phyloP scores from a whole-genome alignment of 2,888 invertebrate genomes.

The Sipha maydis region DNA sequence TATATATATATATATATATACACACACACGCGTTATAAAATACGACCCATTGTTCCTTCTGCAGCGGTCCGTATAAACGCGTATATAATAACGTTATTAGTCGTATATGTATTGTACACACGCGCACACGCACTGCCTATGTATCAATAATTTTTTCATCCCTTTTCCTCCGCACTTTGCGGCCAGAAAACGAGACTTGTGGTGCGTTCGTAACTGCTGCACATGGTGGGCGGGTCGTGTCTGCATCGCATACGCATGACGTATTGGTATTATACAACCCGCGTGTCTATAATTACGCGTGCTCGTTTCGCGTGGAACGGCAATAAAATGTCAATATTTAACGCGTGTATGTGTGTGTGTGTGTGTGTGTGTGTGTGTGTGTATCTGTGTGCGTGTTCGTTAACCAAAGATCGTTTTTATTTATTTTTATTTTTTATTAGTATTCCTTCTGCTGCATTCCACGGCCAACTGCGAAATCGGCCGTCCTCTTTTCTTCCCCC shows the following conservation, averaged over 20 bases:
- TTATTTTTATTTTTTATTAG: constrained; percentile 14
- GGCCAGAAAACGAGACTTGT: not conserved
- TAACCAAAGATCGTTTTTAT: too few relatives aligned
- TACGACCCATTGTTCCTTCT: constrained; percentile 36
- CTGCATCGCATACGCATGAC: not conserved
- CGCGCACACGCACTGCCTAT: too few relatives aligned
- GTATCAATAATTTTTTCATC: not conserved
- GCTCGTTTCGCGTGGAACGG: constrained; percentile 12
- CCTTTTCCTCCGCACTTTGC: not conserved
- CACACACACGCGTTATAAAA: not conserved
- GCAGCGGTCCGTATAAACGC: not conserved
- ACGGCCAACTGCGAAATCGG: not conserved
- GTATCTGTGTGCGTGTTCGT: too few relatives aligned
- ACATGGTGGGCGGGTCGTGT: constrained; percentile 32
- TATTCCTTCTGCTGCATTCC: constrained; percentile 27
- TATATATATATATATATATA: not conserved
- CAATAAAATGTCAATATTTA: constrained; percentile 44
- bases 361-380: too few relatives aligned
- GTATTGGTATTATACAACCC: not conserved
- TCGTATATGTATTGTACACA: not conserved
- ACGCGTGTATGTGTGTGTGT: not conserved
- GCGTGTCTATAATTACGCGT: constrained; percentile 30
- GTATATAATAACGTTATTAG: not conserved
- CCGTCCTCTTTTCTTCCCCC: not conserved
- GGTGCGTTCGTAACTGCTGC: not conserved